Base-by-base conservation (phyloP, 2,888 invertebrate species). In the Mesoligia furuncula region DNA sequence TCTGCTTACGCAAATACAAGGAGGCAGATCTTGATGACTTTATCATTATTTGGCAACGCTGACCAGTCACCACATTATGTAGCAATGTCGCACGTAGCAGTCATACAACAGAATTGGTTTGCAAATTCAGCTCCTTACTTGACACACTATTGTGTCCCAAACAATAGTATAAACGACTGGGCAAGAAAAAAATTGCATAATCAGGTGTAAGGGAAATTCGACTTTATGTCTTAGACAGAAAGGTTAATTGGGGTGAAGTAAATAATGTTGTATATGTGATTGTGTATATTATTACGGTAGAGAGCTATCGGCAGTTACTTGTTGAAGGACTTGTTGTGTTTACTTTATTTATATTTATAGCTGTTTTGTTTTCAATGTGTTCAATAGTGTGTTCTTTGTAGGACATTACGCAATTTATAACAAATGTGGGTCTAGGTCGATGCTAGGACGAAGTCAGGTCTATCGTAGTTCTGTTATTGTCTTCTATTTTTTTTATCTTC, bases 141-240 rank as follows among this genome's bases (percentile, higher is more conserved):
- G 91, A 89, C 91, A 89, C 90, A 89, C 90, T 85, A 93, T 93
- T 93, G 92, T 93, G 76, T 87, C 77, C 79, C 69, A 88, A 91
- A 93, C 93, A 93, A 93, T 93, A 87, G 89, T 79, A 80, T 77
- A 81, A 67, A 79, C 80, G 81, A 83, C 71, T 84, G 80, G 62
- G 75, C 79, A 84, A 83, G 71, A 80, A 80, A 85, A 87, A 83
- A 80, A 83, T 69, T 81, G 77, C 87, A 73, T 79, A 73, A 83
- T 73, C 79, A 76, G 64, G 72, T 82, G 68, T 73, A 80, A 42
- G 68, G 77, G 71, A 88, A 73, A 76, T 79, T 85, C 59, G 65
- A 82, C 82, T 81, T 84, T 85, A 87, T 84, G n/a, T 42, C 57
- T 24, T 31, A 45, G 65, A 20, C 59, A 15, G 42, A 62, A 36